phyloP scores from a whole-genome alignment of 2,797 vertebrate species.

The Pangasius mekongensis region DNA sequence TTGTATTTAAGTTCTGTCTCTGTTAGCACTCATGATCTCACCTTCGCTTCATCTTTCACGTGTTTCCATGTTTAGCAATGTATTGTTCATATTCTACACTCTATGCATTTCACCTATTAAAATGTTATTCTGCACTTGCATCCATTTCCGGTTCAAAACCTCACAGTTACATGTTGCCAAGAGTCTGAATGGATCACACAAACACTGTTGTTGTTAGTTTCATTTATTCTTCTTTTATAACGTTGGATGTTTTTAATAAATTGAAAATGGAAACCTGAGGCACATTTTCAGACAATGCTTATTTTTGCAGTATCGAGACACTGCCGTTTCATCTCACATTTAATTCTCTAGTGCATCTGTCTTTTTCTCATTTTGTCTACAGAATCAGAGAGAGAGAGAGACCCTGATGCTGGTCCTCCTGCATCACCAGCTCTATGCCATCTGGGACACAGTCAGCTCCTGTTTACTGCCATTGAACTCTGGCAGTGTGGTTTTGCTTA shows the following conservation, averaged over 20 bases:
- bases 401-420: background rate
- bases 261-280: background rate
- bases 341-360: background rate
- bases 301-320: background rate
- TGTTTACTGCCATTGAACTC: slow-evolving; percentile 35
- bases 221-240: background rate
- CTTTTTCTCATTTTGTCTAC: background rate
- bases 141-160: background rate
- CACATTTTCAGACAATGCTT: background rate
- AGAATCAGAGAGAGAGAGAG: background rate
- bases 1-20: background rate
- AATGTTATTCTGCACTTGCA: background rate
- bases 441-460: slow-evolving; percentile 40
- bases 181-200: background rate
- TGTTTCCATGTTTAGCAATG: background rate
- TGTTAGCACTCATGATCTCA: background rate
- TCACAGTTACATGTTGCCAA: background rate
- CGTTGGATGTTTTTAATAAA: background rate
- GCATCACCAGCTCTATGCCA: slow-evolving; percentile 16
- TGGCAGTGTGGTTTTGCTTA: slow-evolving; percentile 44
- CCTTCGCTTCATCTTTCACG: background rate
- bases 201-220: background rate
- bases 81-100: background rate
- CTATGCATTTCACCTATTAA: background rate
- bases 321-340: background rate